Evolutionary conservation across 2,113 vertebrate species (phyloP).

Genomic region (Mastomys coucha): DNA sequence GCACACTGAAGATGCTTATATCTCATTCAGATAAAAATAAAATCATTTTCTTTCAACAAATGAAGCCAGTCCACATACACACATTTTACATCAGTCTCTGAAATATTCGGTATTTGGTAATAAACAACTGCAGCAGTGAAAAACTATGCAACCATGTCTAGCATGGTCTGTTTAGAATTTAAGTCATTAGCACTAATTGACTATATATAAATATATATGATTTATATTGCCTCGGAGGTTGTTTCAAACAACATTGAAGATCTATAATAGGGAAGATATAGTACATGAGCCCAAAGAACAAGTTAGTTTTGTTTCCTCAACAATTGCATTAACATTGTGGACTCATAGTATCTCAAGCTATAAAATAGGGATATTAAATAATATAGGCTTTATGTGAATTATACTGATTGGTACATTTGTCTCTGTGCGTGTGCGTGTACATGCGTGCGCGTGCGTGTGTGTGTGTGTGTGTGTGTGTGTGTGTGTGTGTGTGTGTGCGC

Average conservation of each 20-base stretch:
- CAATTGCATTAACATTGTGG: not conserved
- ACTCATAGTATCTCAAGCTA: not conserved
- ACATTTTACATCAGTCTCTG: not conserved
- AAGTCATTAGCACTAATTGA: not conserved
- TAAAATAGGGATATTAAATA: not conserved
- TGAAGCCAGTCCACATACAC: not conserved
- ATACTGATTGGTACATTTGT: not conserved
- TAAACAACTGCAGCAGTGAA: not conserved
- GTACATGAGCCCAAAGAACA: not conserved
- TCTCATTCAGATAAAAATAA: not conserved
- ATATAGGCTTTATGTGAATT: not conserved
- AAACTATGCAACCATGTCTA: not conserved
- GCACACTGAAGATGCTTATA: not conserved
- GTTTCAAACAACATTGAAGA: not conserved
- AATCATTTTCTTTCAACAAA: accelerated
- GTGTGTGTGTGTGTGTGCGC: too few relatives aligned
- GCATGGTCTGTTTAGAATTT: not conserved
- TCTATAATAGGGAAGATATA: not conserved
- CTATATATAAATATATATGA: not conserved
- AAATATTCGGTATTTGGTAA: not conserved
- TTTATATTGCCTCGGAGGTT: not conserved
- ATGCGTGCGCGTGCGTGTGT: too few relatives aligned
- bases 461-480: too few relatives aligned
- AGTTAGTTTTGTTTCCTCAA: not conserved
- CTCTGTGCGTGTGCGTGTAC: not conserved